Base-by-base conservation (phyloP, 2,797 vertebrate genomes). In the Microchirus variegatus region DNA sequence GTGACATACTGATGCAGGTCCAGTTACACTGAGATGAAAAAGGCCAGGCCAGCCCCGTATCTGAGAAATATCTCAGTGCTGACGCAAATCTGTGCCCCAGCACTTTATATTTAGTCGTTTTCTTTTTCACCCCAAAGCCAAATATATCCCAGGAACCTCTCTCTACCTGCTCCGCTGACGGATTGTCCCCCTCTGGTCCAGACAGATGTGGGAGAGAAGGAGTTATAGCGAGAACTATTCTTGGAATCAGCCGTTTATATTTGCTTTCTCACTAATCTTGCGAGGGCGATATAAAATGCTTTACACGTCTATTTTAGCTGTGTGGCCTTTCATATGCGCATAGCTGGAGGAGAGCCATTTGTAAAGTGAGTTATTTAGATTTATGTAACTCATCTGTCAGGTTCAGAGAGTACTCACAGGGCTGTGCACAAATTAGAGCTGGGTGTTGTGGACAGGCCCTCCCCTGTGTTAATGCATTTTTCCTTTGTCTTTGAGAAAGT, bases 1-100 rank as follows among this genome's bases (percentile, higher is more conserved):
- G 84, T 85, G 87, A 90, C 83, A 87, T 82, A 88, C 82, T 56
- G 81, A 82, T 60, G 73, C 80, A 76, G 84, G 82, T 82, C 78
- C 51, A 56, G 75, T 86, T 85, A 77, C 82, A 61, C 61, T 59
- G 61, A 77, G 58, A 74, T 89, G 87, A 89, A 89, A 86, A 91
- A 88, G 84, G 63, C 89, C 89, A 90, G 87, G 75, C 86, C 86
- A 60, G 79, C 72, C 67, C 67, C 36, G 61, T 80, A 83, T 86
- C 87, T 84, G 65, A 74, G 81, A 89, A 89, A 89, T 87, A 86
- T 85, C 83, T 90, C 37, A 0, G 40, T 67, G 64, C 59, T 87
- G 89, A 88, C 78, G 74, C 76, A 87, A 84, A 76, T 53, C 66
- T 80, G 71, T 83, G 73, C 58, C 49, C 63, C 3, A 65, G 56